Evolutionary conservation across 2,113 vertebrate species (phyloP), one percentile per base, ranked within the genome.

Genomic region (Eonycteris spelaea): DNA sequence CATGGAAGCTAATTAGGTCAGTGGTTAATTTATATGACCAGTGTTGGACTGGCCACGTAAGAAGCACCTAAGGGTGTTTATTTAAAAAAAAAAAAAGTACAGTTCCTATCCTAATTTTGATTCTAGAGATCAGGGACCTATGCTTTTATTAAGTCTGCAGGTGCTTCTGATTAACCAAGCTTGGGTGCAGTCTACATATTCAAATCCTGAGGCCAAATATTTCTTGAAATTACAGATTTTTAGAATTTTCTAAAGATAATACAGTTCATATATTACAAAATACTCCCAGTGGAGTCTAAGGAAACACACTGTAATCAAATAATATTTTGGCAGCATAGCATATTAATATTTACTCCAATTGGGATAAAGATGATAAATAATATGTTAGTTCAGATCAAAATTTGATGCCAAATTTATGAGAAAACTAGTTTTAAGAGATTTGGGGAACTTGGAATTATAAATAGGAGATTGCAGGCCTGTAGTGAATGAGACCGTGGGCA

Each of bases 91-190:
- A 15, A 51, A 3, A 51, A 15, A 51, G 63, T 71, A 91, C 45
- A 8, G 63, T 65, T 65, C 33, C 6, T 65, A 16, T 33, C 63
- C 30, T 30, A 33, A 33, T 33, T 65, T 65, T 95, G 16, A 92
- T 61, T 86, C 10, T 43, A 40, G 38, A 79, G 61, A 61, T 94
- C 14, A 68, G 73, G 26, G 51, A 59, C 11, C n/a, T n/a, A 21
- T 70, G 57, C 6, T 43, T 86, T 86, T 79, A 45, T 77, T 78
- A 71, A 83, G 38, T 68, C 30, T 43, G 1, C 30, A 57, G 75
- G 7, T 91, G 94, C 96, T 94, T 95, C 78, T 51, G 8, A 79
- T 80, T 48, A 88, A 38, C 55, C 63, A 86, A 86, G 43, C 16
- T 70, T 75, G 30, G 55, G 16, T 91, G 78, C 16, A 73, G 33